Conservation (phyloP, 2,113 vertebrate genomes). For the Pandion haliaetus region DNA sequence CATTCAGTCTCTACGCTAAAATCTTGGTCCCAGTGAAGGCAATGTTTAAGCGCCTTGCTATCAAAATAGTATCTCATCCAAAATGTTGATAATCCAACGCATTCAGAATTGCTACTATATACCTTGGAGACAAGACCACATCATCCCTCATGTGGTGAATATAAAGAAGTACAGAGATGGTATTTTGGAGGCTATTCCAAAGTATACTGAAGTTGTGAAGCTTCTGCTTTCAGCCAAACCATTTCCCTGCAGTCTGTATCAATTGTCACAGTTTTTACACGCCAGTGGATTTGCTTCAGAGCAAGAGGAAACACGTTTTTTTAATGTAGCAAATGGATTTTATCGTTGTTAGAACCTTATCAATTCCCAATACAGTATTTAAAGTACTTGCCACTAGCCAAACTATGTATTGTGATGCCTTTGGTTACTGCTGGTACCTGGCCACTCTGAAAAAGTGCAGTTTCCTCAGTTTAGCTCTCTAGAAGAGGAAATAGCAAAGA, state of each 20-base stretch:
- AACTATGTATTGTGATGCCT: not conserved
- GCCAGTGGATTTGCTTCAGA: not conserved
- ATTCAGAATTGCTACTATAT: not conserved
- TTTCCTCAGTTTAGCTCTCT: not conserved
- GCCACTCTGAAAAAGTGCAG: not conserved
- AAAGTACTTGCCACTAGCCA: not conserved
- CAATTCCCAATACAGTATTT: not conserved
- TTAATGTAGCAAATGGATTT: not conserved
- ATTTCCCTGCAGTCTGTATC: not conserved
- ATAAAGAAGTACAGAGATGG: not conserved
- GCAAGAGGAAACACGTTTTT: not conserved
- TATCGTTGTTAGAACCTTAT: not conserved
- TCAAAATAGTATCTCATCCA: not conserved
- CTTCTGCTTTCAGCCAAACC: not conserved
- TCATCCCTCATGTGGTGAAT: not conserved
- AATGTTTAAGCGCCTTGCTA: not conserved
- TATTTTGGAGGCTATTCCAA: not conserved
- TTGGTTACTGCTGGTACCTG: not conserved
- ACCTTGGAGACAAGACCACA: not conserved
- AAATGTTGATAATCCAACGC: not conserved
- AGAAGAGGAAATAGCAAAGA: not conserved
- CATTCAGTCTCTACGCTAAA: not conserved
- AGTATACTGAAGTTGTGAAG: rapidly evolving
- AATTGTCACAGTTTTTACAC: not conserved
- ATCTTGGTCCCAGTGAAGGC: not conserved